phyloP scores from a whole-genome alignment of 1,140 invertebrate genomes.

The Thaumatotibia leucotreta region DNA sequence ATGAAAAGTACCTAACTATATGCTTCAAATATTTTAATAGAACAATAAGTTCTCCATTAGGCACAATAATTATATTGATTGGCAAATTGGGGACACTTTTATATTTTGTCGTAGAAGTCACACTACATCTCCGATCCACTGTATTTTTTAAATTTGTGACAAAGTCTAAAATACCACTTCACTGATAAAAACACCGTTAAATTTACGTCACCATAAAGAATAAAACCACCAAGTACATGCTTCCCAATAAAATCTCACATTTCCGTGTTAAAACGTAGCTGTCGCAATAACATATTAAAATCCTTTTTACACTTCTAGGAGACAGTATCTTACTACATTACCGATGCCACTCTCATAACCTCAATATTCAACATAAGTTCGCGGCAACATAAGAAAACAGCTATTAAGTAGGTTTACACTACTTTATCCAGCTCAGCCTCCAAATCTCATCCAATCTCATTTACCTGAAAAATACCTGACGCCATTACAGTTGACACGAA shows the following conservation, averaged over 20 bases:
- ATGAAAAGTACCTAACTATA: no score
- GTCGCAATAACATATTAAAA: not conserved
- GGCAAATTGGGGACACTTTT: no score
- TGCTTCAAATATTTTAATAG: no score
- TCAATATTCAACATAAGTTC: not conserved
- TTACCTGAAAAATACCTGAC: slow-evolving; percentile 9
- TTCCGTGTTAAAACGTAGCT: not conserved
- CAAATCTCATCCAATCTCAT: not conserved
- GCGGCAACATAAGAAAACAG: not conserved
- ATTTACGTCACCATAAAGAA: no score
- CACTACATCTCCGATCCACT: no score
- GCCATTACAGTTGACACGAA: not conserved
- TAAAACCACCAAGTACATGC: not conserved
- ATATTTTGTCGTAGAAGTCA: no score
- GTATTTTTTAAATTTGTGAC: no score
- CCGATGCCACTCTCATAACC: not conserved
- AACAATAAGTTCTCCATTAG: no score
- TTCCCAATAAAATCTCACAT: not conserved
- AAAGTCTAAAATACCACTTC: no score
- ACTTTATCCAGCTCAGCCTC: not conserved
- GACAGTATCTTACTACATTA: not conserved
- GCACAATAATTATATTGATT: no score
- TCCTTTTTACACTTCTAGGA: not conserved
- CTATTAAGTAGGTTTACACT: not conserved
- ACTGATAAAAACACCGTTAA: no score